Conservation (phyloP, 92 coral and sea anemone genomes). For the Porites lobata region DNA sequence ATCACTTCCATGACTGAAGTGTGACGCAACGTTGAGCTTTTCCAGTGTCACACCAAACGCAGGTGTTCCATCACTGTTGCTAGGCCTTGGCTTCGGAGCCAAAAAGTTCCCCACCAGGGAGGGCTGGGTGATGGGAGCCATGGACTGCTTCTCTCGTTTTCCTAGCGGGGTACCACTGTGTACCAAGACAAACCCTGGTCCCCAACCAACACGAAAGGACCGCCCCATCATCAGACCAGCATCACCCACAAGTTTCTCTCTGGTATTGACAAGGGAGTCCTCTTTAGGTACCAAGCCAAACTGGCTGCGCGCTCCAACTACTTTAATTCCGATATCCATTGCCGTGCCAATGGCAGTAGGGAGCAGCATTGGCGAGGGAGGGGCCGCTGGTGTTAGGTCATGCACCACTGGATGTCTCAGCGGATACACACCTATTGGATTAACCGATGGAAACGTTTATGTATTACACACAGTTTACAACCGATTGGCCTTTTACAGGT, state of each 20-base stretch:
- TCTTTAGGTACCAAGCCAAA: conserved; percentile 89
- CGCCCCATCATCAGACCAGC: conserved; percentile 96
- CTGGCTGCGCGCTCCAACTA: conserved; percentile 88
- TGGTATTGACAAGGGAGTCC: conserved; percentile 75
- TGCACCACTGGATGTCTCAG: conserved; percentile 63
- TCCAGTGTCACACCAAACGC: conserved; percentile 83
- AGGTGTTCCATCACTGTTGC: conserved; percentile 52
- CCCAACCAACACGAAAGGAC: conserved; percentile 99
- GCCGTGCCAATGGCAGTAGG: conserved; percentile 97
- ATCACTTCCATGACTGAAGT: conserved; percentile 54
- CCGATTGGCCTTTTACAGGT: not conserved
- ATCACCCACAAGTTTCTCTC: conserved; percentile 88
- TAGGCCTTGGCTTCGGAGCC: conserved; percentile 71
- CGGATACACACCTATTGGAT: conserved; percentile 65
- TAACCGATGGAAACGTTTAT: not conserved
- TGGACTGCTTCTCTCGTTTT: conserved; percentile 43
- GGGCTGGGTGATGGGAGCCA: conserved; percentile 41
- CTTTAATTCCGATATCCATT: conserved; percentile 89
- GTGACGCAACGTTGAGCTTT: conserved; percentile 74
- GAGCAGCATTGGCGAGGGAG: conserved; percentile 86
- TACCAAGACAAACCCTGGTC: conserved; percentile 90
- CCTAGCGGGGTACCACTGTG: conserved; percentile 83
- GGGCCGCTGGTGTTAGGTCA: conserved; percentile 47
- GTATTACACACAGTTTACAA: not conserved
- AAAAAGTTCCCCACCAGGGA: conserved; percentile 72